These are phyloP conservation scores for Crotalus helleri DNA, from an alignment of 2,113 vertebrate genomes.

Conservation along the genomic window DNA sequence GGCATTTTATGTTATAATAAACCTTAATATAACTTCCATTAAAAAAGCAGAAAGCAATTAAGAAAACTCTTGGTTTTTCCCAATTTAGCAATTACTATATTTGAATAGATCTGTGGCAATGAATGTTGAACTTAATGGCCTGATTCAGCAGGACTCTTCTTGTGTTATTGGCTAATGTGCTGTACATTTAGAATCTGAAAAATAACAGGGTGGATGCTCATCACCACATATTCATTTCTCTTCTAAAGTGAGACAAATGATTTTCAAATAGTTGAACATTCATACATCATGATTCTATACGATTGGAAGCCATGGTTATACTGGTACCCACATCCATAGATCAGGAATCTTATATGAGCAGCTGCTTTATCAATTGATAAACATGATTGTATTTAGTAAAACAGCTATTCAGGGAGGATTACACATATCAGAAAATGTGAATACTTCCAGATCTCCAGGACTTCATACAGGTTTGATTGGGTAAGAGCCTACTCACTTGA, in stretches of 20 bases:
- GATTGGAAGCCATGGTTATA: background rate
- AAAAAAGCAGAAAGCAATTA: background rate
- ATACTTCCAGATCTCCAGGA: background rate
- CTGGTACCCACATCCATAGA: background rate
- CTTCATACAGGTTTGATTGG: background rate
- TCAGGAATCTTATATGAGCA: background rate
- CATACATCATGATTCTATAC: background rate
- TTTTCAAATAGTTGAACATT: background rate
- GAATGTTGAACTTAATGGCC: background rate
- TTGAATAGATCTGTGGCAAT: background rate
- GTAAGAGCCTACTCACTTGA: constrained; percentile 61
- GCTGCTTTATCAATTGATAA: background rate
- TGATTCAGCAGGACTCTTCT: background rate
- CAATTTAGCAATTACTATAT: background rate
- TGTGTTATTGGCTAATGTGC: background rate
- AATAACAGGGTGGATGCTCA: background rate
- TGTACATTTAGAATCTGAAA: background rate
- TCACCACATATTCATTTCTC: background rate
- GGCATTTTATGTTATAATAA: background rate
- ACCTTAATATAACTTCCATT: background rate
- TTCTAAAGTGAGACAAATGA: background rate
- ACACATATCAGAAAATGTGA: background rate
- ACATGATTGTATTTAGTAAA: background rate
- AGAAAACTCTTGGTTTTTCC: background rate
- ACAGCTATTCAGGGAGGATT: background rate